Conservation (phyloP, 1,140 invertebrate genomes). For the Lepeophtheirus salmonis region DNA sequence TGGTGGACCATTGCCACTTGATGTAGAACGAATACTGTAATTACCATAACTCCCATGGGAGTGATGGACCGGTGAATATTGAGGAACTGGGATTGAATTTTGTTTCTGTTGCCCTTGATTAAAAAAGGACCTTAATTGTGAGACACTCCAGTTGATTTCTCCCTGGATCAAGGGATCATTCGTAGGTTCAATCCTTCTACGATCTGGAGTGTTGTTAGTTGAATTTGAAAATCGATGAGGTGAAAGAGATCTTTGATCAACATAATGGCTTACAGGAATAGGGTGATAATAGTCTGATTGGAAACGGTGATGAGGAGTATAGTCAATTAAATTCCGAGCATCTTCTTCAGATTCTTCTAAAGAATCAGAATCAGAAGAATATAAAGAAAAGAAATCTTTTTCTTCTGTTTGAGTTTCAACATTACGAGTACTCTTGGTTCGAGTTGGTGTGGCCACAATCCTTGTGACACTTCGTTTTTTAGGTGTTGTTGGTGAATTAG, state of each 20-base stretch:
- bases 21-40: not conserved
- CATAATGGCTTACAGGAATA: not conserved
- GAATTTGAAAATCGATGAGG: not conserved
- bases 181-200: not conserved
- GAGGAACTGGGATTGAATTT: conserved; percentile 14
- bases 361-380: conserved; percentile 1
- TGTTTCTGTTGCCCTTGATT: conserved; percentile 21
- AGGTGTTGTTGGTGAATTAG: conserved; percentile 3
- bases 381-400: conserved; percentile 10
- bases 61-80: not conserved
- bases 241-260: not conserved
- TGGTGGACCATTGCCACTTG: not conserved
- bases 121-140: conserved; percentile 27
- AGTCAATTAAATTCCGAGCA: not conserved
- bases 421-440: conserved; percentile 10
- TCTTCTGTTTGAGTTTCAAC: conserved; percentile 18
- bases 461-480: not conserved
- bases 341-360: not conserved
- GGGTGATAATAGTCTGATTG: not conserved
- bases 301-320: not conserved
- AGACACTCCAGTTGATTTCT: conserved; percentile 30
- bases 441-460: not conserved
- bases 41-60: not conserved
- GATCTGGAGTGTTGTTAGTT: not conserved
- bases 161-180: conserved; percentile 22